Conservation (phyloP, 2,888 invertebrate species). For the Heliconius aoede region DNA sequence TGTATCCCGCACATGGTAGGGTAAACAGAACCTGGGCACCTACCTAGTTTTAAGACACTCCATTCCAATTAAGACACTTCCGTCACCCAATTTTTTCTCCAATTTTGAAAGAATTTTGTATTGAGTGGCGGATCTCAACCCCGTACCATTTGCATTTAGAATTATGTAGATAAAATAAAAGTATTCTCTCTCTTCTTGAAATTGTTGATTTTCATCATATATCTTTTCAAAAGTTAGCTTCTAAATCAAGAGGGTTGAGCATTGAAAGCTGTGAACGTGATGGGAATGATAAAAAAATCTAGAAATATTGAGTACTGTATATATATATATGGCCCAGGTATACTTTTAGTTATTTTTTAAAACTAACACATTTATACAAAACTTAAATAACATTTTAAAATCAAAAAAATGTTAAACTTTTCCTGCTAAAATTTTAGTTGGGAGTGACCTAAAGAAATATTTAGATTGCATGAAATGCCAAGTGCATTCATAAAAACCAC, state of each 20-base stretch:
- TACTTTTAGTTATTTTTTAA: not conserved
- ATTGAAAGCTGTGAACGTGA: not conserved
- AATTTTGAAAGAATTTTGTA: no score
- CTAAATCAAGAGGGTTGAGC: not conserved
- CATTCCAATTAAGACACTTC: no score
- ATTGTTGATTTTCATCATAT: no score
- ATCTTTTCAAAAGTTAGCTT: not conserved
- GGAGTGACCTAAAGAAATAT: constrained; percentile 44
- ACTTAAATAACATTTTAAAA: not conserved
- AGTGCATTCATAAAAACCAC: constrained; percentile 43
- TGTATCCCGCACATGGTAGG: no score
- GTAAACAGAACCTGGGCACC: no score
- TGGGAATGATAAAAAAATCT: not conserved
- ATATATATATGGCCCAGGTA: not conserved
- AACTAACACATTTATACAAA: constrained; percentile 1
- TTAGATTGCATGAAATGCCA: constrained; percentile 39
- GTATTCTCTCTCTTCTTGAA: not conserved
- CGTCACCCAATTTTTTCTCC: no score
- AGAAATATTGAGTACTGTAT: not conserved
- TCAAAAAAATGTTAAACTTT: constrained; percentile 2
- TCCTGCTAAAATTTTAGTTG: constrained; percentile 25
- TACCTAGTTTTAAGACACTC: no score
- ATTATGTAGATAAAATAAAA: not conserved
- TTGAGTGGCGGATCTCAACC: no score
- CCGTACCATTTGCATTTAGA: not conserved